Percentiles rank a stretch among this genome's conserved stretches.
Conservation (phyloP, 2,888 invertebrate species). For the Ormyrus thymus region DNA sequence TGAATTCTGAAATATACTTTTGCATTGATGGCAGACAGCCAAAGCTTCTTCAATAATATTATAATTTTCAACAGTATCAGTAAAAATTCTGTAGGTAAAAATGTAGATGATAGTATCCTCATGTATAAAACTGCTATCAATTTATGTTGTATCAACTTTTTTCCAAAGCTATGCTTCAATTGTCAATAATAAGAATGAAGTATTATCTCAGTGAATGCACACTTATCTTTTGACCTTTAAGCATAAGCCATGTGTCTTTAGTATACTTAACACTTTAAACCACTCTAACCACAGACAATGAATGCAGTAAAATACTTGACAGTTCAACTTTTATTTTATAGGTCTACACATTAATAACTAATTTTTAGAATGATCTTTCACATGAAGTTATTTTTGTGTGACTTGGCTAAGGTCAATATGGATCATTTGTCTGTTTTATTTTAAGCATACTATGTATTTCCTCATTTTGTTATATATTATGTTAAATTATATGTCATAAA, state of each 20-base stretch:
- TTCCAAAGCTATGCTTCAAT: neutral
- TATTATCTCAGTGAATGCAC: slow-evolving; percentile 36
- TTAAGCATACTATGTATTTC: slow-evolving; percentile 55
- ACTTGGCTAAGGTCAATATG: slow-evolving; percentile 59
- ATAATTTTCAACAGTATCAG: slow-evolving; percentile 19
- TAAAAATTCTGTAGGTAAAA: slow-evolving; percentile 4
- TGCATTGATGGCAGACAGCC: slow-evolving; percentile 42
- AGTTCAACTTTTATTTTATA: slow-evolving; percentile 38
- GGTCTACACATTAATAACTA: slow-evolving; percentile 34
- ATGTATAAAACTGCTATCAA: slow-evolving; percentile 1
- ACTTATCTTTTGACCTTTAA: slow-evolving; percentile 58
- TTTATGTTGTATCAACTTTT: neutral
- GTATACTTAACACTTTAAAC: slow-evolving; percentile 30
- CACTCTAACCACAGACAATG: slow-evolving; percentile 32
- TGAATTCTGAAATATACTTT: slow-evolving; percentile 45
- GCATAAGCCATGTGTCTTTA: slow-evolving; percentile 28
- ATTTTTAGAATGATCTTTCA: slow-evolving; percentile 36
- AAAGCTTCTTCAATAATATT: slow-evolving; percentile 22
- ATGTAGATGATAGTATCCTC: neutral
- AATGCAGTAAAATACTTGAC: slow-evolving; percentile 29
- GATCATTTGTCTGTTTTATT: slow-evolving; percentile 61
- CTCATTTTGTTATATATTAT: slow-evolving; percentile 34
- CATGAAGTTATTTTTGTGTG: slow-evolving; percentile 60
- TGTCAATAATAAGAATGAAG: slow-evolving; percentile 20
- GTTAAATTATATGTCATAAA: slow-evolving; percentile 3